Percentiles rank a stretch among this genome's conserved stretches.
Conservation (phyloP, 2,888 invertebrate genomes). For the Monochamus alternatus region DNA sequence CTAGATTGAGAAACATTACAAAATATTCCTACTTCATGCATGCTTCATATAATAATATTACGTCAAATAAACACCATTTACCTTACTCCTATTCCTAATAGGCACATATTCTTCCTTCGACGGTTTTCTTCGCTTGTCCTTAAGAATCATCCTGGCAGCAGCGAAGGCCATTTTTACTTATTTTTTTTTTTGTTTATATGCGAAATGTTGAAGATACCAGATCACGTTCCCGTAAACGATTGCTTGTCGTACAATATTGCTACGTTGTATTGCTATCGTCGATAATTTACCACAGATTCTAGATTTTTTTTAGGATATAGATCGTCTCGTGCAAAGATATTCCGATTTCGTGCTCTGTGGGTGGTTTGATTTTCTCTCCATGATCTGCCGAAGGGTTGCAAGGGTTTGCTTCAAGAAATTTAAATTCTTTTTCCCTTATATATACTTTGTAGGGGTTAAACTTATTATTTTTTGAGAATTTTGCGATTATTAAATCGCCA, state of each 20-base stretch:
- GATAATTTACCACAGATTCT: conserved; percentile 21
- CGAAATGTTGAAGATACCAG: neutral
- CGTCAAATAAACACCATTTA: conserved; percentile 68
- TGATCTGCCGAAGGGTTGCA: neutral
- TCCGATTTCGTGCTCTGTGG: neutral
- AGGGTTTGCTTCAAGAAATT: neutral
- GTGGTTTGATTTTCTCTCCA: conserved; percentile 29
- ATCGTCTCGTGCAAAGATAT: neutral
- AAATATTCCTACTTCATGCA: no score
- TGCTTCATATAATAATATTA: no score
- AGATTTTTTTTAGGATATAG: neutral
- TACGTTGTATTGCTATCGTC: conserved; percentile 27
- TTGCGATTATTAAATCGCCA: no score
- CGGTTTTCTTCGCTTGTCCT: conserved; percentile 77
- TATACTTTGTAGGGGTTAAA: no score
- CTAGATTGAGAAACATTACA: no score
- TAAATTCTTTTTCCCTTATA: no score
- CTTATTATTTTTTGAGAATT: no score
- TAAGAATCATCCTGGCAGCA: conserved; percentile 86
- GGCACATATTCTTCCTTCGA: conserved; percentile 86
- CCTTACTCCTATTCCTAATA: conserved; percentile 85
- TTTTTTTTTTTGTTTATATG: neutral
- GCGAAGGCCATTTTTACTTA: conserved; percentile 83
- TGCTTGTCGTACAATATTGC: conserved; percentile 24
- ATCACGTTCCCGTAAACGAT: conserved; percentile 11